Evolutionary conservation across 2,888 invertebrate genomes (phyloP).

Genomic region (Agrotis segetum): DNA sequence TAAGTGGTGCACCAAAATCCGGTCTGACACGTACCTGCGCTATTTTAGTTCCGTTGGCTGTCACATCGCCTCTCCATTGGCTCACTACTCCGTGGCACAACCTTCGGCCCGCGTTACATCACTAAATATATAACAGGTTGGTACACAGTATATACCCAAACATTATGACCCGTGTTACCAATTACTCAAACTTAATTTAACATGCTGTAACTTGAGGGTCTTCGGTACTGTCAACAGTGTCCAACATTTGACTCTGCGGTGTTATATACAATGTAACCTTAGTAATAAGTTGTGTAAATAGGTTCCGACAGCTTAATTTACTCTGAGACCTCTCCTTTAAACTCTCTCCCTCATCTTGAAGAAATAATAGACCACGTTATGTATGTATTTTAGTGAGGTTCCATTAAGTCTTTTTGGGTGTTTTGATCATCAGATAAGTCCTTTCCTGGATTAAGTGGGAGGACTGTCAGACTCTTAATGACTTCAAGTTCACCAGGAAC

Average conservation of each 20-base stretch:
- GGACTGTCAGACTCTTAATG: too few species aligned
- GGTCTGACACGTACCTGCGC: background rate
- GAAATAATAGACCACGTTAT: background rate
- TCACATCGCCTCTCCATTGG: constrained; percentile 18
- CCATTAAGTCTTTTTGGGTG: too few species aligned
- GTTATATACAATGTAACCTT: constrained; percentile 45
- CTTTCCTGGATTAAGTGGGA: too few species aligned
- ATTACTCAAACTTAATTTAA: constrained; percentile 65
- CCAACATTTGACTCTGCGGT: constrained; percentile 49
- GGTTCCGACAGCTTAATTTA: constrained; percentile 54
- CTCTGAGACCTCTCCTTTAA: constrained; percentile 14
- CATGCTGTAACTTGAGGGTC: constrained; percentile 62
- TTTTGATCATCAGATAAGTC: too few species aligned
- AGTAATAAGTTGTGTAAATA: constrained; percentile 50
- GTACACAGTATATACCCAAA: constrained; percentile 30
- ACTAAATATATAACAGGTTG: constrained; percentile 54
- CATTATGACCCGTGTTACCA: constrained; percentile 67
- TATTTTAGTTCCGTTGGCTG: background rate
- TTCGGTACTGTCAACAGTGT: constrained; percentile 52
- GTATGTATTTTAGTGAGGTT: background rate
- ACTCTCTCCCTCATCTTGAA: background rate
- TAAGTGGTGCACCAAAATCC: background rate
- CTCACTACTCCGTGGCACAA: constrained; percentile 18
- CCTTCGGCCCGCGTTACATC: constrained; percentile 36
- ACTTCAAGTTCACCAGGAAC: too few species aligned